These are phyloP conservation scores for Diloba caeruleocephala DNA, from an alignment of 2,888 invertebrate genomes.

Conservation along the genomic window DNA sequence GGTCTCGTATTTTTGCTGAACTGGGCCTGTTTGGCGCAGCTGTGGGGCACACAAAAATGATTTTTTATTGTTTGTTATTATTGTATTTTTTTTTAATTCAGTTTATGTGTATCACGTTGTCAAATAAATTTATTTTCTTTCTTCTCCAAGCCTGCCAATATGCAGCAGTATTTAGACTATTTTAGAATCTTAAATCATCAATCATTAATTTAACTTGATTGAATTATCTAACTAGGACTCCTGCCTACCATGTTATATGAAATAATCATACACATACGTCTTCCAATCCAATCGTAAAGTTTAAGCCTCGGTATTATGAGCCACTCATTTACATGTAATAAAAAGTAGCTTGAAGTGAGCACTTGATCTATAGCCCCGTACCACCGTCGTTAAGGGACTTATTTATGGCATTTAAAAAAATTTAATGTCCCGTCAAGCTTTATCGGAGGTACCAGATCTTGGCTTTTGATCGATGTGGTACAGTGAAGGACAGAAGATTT, in stretches of 20 bases:
- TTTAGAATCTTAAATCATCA: no score
- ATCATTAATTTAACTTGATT: no score
- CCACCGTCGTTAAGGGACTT: conserved; percentile 79
- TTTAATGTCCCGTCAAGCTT: conserved; percentile 76
- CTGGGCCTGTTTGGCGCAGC: no score
- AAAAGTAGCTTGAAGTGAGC: conserved; percentile 81
- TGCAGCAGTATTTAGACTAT: no score
- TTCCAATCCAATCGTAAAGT: conserved; percentile 23
- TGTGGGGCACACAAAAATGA: no score
- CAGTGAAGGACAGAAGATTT: conserved; percentile 30
- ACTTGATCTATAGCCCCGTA: conserved; percentile 81
- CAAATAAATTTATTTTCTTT: no score
- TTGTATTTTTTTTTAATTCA: no score
- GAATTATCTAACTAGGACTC: no score
- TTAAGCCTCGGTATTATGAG: conserved; percentile 60
- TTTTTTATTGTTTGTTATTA: no score
- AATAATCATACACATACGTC: conserved; percentile 25
- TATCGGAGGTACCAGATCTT: conserved; percentile 49
- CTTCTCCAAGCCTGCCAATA: no score
- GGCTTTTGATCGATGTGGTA: conserved; percentile 55
- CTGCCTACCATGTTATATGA: conserved; percentile 9
- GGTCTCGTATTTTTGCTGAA: no score
- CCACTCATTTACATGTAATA: conserved; percentile 85
- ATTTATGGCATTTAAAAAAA: conserved; percentile 88
- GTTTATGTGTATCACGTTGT: no score